Evolutionary conservation across 2,888 invertebrate genomes (phyloP).

Genomic region (Spicauda simplicius): DNA sequence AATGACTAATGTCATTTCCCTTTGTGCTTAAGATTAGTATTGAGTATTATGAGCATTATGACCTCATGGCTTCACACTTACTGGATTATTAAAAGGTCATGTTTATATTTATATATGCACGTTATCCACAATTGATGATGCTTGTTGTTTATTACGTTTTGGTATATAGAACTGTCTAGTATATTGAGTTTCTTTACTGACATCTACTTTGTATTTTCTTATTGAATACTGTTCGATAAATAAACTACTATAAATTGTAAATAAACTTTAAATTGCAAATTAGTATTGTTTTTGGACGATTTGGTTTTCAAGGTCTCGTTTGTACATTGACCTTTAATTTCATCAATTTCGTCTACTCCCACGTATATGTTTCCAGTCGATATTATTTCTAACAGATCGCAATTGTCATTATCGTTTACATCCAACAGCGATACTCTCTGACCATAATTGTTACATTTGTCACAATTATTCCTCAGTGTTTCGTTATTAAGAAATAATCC

Average conservation of each 20-base stretch:
- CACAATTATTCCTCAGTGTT: constrained; percentile 27
- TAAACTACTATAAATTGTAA: not conserved
- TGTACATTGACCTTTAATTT: not conserved
- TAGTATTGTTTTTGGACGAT: not conserved
- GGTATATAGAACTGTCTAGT: no score
- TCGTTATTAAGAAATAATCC: constrained; percentile 36
- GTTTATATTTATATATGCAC: no score
- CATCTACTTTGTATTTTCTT: not conserved
- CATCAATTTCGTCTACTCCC: not conserved
- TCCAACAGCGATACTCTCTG: not conserved
- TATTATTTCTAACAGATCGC: not conserved
- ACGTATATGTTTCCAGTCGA: not conserved
- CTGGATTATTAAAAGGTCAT: no score
- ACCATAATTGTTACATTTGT: constrained; percentile 39
- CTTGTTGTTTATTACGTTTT: no score
- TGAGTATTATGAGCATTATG: not conserved
- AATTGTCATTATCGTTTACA: constrained; percentile 13
- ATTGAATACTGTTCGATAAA: not conserved
- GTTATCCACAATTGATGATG: no score
- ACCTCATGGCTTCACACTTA: no score
- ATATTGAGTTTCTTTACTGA: not conserved
- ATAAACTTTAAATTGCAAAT: not conserved
- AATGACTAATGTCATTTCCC: constrained; percentile 31
- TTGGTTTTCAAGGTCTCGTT: not conserved
- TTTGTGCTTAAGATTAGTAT: constrained; percentile 6